These are phyloP conservation scores for Rhynchonema sp. DNA, from an alignment of 2,888 invertebrate species.

Conservation along the genomic window DNA sequence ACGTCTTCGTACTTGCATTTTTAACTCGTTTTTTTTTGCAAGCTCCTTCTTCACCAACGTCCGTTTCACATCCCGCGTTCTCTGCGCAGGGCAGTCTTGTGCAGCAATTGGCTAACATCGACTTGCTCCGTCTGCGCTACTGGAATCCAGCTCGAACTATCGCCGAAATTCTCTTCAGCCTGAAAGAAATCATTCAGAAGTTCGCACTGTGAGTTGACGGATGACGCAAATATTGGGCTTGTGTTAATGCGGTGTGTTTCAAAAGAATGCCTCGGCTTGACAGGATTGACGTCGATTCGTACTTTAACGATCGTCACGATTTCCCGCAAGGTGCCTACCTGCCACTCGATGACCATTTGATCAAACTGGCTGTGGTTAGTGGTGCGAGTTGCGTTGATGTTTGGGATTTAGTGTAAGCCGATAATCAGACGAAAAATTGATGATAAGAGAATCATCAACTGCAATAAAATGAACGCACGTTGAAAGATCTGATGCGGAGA, in stretches of 20 bases:
- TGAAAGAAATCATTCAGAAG: constrained; percentile 26
- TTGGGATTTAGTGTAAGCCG: too few species aligned
- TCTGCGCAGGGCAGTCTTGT: constrained; percentile 23
- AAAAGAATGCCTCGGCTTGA: not conserved
- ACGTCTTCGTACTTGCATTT: constrained; percentile 4
- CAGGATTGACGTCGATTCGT: constrained; percentile 23
- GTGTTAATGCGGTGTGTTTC: too few species aligned
- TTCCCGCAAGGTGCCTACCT: constrained; percentile 26
- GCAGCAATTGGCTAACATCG: constrained; percentile 27
- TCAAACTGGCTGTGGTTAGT: constrained; percentile 24
- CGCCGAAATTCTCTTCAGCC: constrained; percentile 25
- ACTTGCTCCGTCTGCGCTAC: constrained; percentile 27
- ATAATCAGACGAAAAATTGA: too few species aligned
- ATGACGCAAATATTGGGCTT: too few species aligned
- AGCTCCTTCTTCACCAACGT: too few species aligned
- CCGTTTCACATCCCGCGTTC: too few species aligned
- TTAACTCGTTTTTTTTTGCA: too few species aligned
- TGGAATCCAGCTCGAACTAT: constrained; percentile 30
- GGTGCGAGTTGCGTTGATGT: not conserved
- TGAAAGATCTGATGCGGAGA: too few species aligned
- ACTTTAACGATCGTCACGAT: constrained; percentile 21
- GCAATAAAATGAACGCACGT: too few species aligned
- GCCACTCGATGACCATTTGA: constrained; percentile 28
- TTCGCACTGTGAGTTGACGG: constrained; percentile 18
- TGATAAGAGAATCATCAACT: too few species aligned